phyloP scores from a whole-genome alignment of 1,140 invertebrate species.

The Drosophila mojavensis region DNA sequence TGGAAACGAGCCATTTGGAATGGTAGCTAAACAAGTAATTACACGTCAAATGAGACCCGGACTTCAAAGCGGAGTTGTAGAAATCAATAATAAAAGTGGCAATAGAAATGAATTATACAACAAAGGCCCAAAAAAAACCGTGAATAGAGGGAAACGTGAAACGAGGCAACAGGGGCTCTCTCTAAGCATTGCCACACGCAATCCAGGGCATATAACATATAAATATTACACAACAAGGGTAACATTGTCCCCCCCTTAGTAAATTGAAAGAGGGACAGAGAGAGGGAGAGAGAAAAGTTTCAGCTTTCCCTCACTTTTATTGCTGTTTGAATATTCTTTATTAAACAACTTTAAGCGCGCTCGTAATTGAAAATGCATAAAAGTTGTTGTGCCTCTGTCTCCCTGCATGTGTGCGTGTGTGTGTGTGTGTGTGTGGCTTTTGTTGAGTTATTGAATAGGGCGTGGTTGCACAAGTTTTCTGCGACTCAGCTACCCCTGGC shows the following conservation, averaged over 20 bases:
- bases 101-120: slow-evolving; percentile 51
- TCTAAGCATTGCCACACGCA: slow-evolving; percentile 51
- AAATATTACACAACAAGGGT: slow-evolving; percentile 73
- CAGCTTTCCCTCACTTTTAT: not conserved
- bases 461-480: slow-evolving; percentile 49
- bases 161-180: not conserved
- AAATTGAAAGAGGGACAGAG: slow-evolving; percentile 22
- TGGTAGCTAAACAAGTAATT: slow-evolving; percentile 65
- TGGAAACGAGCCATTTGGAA: slow-evolving; percentile 64
- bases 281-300: slow-evolving; percentile 43
- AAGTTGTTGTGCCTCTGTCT: slow-evolving; percentile 34
- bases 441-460: slow-evolving; percentile 79
- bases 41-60: slow-evolving; percentile 30
- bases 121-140: slow-evolving; percentile 14
- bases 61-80: slow-evolving; percentile 36
- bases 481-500: slow-evolving; percentile 52
- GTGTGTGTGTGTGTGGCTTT: slow-evolving; percentile 36
- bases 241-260: slow-evolving; percentile 54
- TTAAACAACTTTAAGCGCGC: slow-evolving; percentile 52
- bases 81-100: slow-evolving; percentile 75
- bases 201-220: slow-evolving; percentile 43
- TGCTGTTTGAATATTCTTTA: slow-evolving; percentile 29
- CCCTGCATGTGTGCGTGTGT: not conserved
- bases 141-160: not conserved
- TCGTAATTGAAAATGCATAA: slow-evolving; percentile 75